Evolutionary conservation across 2,113 vertebrate species (phyloP), one percentile per base, ranked within the genome.

Genomic region (Ictalurus furcatus): DNA sequence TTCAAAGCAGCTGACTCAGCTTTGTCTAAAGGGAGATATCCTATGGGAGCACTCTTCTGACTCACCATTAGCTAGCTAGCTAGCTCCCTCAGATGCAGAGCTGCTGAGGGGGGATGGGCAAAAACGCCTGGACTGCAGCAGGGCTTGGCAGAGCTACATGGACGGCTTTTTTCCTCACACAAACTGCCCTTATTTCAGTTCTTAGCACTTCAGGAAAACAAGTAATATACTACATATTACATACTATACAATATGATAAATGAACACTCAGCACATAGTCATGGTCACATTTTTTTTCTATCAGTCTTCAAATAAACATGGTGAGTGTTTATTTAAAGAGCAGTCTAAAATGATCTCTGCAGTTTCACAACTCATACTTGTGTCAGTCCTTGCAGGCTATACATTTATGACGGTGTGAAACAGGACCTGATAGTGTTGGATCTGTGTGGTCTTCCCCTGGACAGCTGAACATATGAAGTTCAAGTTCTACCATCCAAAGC

Each of bases 391-490:
- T 19, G 23, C 69, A 63, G 40, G 69, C 56, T 65, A 48, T 48
- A 65, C 6, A 6, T 83, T 25, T 65, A 44, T 23, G 89, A 63
- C 25, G 0, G 7, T 61, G 59, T 83, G 79, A 83, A 63, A 37
- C 58, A 93, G 89, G 94, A 93, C 76, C 17, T 86, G 91, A 95
- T 54, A 28, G 28, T 84, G 88, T 76, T 91, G 90, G 93, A 91
- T 94, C 92, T 92, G 89, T 88, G 88, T 81, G 52, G 76, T 59
- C 89, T 90, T 91, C 85, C 56, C 89, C 88, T 90, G 91, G 89
- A 89, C 94, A 94, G 93, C 93, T 95, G 94, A 89, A 94, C 89
- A 76, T 63, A 58, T 58, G 54, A 59, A 67, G 11, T 21, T 71
- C 63, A 67, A 23, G 59, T 30, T 73, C 73, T 19, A 13, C 56